phyloP scores from a whole-genome alignment of 2,113 vertebrate genomes.

The Hydrochoerus hydrochaeris region DNA sequence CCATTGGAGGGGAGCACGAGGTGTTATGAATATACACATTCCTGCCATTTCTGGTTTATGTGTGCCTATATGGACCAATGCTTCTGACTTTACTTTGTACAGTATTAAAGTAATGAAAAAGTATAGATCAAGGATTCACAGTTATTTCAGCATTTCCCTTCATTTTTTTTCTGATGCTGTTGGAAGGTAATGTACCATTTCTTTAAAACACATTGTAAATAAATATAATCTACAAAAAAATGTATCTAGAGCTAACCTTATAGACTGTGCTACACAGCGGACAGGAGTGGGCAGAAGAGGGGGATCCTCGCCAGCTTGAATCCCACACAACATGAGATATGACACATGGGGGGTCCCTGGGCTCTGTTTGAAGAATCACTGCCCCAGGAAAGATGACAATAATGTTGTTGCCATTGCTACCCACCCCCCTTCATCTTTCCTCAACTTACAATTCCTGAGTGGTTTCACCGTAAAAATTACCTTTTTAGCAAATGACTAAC shows the following conservation, averaged over 20 bases:
- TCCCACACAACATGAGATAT: not conserved
- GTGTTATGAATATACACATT: not conserved
- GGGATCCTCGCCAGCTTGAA: not conserved
- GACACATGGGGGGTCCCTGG: not conserved
- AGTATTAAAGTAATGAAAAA: not conserved
- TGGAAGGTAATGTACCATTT: not conserved
- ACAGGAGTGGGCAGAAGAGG: not conserved
- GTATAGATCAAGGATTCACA: not conserved
- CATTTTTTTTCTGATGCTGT: not conserved
- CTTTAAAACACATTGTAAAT: constrained; percentile 6
- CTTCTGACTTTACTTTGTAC: not conserved
- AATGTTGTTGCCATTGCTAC: constrained; percentile 7
- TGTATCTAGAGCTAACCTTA: not conserved
- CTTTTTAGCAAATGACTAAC: constrained; percentile 75
- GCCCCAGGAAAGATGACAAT: not conserved
- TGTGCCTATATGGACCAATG: not conserved
- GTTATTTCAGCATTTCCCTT: not conserved
- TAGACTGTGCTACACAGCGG: not conserved
- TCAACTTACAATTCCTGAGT: constrained; percentile 54
- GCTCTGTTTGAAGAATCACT: not conserved
- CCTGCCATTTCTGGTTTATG: not conserved
- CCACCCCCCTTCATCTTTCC: not conserved
- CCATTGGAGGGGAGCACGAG: not conserved
- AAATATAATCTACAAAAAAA: not conserved
- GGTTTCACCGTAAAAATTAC: constrained; percentile 62